Evolutionary conservation across 2,888 invertebrate genomes (phyloP), one percentile per base, ranked within the genome.

Genomic region (Timandra comae): DNA sequence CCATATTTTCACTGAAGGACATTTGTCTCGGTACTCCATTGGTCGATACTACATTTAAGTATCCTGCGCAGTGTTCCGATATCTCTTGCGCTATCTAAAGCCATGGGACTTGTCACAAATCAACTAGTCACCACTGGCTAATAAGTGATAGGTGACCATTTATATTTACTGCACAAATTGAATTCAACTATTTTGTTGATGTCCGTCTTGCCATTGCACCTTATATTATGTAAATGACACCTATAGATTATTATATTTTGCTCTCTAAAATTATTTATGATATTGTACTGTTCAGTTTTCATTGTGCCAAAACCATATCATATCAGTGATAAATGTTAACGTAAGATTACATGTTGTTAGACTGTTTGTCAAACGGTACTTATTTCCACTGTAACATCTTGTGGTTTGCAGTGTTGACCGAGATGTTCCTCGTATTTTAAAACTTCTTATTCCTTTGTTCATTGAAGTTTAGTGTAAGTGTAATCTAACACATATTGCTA

Each of bases 221-320:
- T 47, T 46, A n/a, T n/a, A 43, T 46, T 52, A 41, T 40, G 48
- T 29, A 35, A 29, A 27, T 36, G 38, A 38, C 42, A 51, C 41
- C 42, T 40, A 24, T 24, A 24, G 24, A 10, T 48, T 51, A 34
- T 35, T 47, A 16, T 49, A 49, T 46, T 54, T 56, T 52, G 66
- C 63, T 66, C 68, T 67, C 64, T 68, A 61, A 44, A 52, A n/a
- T n/a, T 49, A 44, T 46, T 57, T 52, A 10, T 46, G 6, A 52
- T 43, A 46, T n/a, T n/a, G n/a, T n/a, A n/a, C n/a, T 42, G 46
- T 56, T 58, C 54, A 53, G 58, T 65, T 64, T 64, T 65, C 56
- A 65, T 60, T 69, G 73, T 73, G 73, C 73, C 73, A 73, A 73
- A 78, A 76, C 71, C 80, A 84, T 82, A 81, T 81, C 78, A 74